These are phyloP conservation scores for Epirrhoe tristata DNA, from an alignment of 2,888 invertebrate genomes.

Conservation along the genomic window DNA sequence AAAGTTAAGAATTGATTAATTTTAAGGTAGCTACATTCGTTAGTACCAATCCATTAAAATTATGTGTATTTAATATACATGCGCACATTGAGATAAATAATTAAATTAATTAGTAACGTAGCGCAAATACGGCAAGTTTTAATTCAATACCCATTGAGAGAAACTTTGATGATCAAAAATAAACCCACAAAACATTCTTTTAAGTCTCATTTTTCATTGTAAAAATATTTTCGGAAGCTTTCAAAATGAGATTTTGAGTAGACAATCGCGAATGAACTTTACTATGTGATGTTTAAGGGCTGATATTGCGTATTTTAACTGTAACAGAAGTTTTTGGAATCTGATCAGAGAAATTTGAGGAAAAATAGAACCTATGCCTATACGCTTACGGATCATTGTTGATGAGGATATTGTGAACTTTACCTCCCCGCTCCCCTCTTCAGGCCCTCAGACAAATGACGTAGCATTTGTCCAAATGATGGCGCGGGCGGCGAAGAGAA, in stretches of 20 bases:
- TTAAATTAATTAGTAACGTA: conserved; percentile 81
- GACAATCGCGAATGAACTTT: conserved; percentile 65
- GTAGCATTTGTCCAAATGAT: conserved; percentile 86
- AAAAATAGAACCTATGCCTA: conserved; percentile 57
- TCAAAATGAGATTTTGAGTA: conserved; percentile 70
- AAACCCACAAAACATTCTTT: conserved; percentile 64
- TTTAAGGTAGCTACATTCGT: conserved; percentile 28
- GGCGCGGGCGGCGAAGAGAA: conserved; percentile 86
- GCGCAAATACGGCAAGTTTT: conserved; percentile 81
- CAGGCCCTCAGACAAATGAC: conserved; percentile 83
- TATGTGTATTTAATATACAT: conserved; percentile 74
- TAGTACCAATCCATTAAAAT: conserved; percentile 56
- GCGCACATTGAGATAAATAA: conserved; percentile 76
- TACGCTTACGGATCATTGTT: conserved; percentile 58
- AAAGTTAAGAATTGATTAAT: conserved; percentile 23
- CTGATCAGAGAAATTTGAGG: conserved; percentile 55
- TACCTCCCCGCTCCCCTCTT: conserved; percentile 62
- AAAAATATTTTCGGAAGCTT: conserved; percentile 76
- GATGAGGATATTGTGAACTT: conserved; percentile 44
- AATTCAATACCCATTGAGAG: conserved; percentile 80
- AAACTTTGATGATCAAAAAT: conserved; percentile 66
- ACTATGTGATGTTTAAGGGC: conserved; percentile 54
- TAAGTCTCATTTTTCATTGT: conserved; percentile 75
- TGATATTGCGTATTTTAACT: conserved; percentile 61
- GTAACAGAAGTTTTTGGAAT: conserved; percentile 77